A percentile compares a stretch with the other conserved stretches of the same genome.
These are phyloP conservation scores for Lydus trimaculatus DNA, from an alignment of 2,888 invertebrate genomes.

Conservation along the genomic window DNA sequence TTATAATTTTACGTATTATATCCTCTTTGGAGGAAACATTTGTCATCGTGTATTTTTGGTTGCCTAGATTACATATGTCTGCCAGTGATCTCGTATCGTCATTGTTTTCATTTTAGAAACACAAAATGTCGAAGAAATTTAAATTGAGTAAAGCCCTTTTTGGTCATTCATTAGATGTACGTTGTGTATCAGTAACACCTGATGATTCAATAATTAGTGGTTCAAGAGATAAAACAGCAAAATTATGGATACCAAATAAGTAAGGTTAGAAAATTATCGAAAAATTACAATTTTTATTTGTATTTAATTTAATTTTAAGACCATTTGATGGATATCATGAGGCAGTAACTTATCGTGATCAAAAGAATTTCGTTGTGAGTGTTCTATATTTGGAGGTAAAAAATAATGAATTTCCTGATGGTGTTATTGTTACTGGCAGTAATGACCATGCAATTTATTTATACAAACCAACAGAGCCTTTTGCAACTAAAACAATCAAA, in stretches of 20 bases:
- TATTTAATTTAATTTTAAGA: slow-evolving; percentile 3
- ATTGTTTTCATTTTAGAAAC: slow-evolving; percentile 34
- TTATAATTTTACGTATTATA: too few relatives aligned
- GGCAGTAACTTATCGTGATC: slow-evolving; percentile 76
- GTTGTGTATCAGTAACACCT: slow-evolving; percentile 72
- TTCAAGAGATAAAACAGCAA: slow-evolving; percentile 87
- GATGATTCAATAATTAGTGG: slow-evolving; percentile 83
- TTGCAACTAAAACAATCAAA: slow-evolving; percentile 73
- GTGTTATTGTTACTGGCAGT: slow-evolving; percentile 86
- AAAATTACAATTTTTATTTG: background rate
- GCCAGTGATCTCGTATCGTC: background rate
- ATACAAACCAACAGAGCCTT: slow-evolving; percentile 74
- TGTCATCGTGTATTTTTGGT: background rate
- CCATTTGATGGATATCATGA: slow-evolving; percentile 62
- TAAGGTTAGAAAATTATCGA: slow-evolving; percentile 51
- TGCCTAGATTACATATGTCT: background rate
- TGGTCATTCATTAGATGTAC: slow-evolving; percentile 87
- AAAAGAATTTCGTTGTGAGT: slow-evolving; percentile 85
- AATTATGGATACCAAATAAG: slow-evolving; percentile 85
- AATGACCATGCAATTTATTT: slow-evolving; percentile 86
- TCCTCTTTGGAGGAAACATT: too few relatives aligned
- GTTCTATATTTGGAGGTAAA: slow-evolving; percentile 80
- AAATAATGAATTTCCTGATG: slow-evolving; percentile 73
- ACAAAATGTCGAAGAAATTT: slow-evolving; percentile 63
- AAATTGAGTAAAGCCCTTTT: slow-evolving; percentile 79